Percentiles rank a stretch among this genome's conserved stretches.
phyloP scores from a whole-genome alignment of 1,140 invertebrate genomes.

The Drosophila nigrodunni region DNA sequence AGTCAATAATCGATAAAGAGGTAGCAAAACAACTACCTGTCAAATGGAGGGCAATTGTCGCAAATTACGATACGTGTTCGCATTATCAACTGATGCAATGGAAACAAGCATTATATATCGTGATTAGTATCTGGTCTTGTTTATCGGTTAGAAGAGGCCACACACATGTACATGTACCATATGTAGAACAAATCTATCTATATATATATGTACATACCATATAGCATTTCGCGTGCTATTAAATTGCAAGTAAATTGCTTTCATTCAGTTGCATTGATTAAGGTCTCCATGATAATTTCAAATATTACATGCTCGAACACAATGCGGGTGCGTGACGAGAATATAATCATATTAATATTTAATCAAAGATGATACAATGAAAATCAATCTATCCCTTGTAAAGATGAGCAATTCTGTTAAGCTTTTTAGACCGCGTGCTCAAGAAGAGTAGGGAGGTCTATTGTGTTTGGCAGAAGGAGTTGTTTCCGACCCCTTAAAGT shows the following conservation, averaged over 20 bases:
- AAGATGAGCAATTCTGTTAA: neutral
- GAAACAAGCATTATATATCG: conserved; percentile 27
- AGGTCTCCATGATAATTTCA: conserved; percentile 7
- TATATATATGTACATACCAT: neutral
- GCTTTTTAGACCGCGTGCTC: too few species aligned
- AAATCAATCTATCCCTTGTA: neutral
- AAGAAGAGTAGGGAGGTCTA: too few species aligned
- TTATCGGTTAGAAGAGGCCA: conserved; percentile 8
- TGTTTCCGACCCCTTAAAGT: too few species aligned
- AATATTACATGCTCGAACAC: conserved; percentile 6
- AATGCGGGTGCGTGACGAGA: conserved; percentile 17
- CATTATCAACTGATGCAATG: conserved; percentile 14
- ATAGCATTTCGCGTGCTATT: conserved; percentile 26
- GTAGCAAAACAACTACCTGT: conserved; percentile 8
- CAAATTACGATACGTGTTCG: conserved; percentile 25
- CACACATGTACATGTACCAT: neutral
- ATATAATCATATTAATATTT: conserved; percentile 4
- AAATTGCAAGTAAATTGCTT: conserved; percentile 32
- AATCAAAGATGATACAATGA: conserved; percentile 10
- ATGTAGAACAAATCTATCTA: conserved; percentile 2
- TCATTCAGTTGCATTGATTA: conserved; percentile 21
- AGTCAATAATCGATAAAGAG: conserved; percentile 33
- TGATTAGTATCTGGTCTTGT: conserved; percentile 34
- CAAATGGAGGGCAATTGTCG: conserved; percentile 34
- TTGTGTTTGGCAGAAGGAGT: too few species aligned